Conservation (phyloP, 2,888 invertebrate genomes). For the Iselma pallidipennis region DNA sequence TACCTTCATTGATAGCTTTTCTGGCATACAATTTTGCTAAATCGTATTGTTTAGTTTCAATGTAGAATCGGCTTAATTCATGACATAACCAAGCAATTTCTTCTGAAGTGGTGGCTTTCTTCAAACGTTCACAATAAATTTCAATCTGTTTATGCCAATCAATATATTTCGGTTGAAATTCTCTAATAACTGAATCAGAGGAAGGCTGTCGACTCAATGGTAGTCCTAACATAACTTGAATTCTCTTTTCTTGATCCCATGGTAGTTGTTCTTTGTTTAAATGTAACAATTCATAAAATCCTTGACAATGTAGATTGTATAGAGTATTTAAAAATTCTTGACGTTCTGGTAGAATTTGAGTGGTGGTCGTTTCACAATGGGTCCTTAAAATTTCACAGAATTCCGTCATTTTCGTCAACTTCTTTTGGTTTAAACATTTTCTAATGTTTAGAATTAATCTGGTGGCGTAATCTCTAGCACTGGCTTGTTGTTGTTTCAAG, state of each 20-base stretch:
- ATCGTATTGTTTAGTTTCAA: conserved; percentile 54
- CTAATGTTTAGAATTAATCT: conserved; percentile 48
- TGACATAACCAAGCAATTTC: conserved; percentile 59
- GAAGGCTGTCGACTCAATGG: conserved; percentile 47
- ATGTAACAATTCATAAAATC: conserved; percentile 55
- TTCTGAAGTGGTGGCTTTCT: conserved; percentile 43
- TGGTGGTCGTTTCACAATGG: conserved; percentile 53
- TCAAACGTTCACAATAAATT: conserved; percentile 44
- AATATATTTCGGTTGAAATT: conserved; percentile 45
- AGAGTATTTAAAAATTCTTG: conserved; percentile 50
- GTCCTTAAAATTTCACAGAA: conserved; percentile 53
- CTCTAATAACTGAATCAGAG: conserved; percentile 48
- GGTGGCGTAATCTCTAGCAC: conserved; percentile 52
- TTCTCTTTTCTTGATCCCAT: conserved; percentile 44
- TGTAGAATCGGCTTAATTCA: conserved; percentile 54
- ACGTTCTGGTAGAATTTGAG: conserved; percentile 52
- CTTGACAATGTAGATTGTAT: conserved; percentile 54
- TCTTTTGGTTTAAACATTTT: conserved; percentile 39
- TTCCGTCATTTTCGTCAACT: conserved; percentile 36
- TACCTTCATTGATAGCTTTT: conserved; percentile 51
- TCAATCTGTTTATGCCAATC: conserved; percentile 47
- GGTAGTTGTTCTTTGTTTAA: conserved; percentile 41
- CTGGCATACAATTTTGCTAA: conserved; percentile 53
- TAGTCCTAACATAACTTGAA: conserved; percentile 47
- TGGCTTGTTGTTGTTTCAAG: conserved; percentile 43